Evolutionary conservation across 2,797 vertebrate species (phyloP).

Genomic region (Takifugu ocellatus): DNA sequence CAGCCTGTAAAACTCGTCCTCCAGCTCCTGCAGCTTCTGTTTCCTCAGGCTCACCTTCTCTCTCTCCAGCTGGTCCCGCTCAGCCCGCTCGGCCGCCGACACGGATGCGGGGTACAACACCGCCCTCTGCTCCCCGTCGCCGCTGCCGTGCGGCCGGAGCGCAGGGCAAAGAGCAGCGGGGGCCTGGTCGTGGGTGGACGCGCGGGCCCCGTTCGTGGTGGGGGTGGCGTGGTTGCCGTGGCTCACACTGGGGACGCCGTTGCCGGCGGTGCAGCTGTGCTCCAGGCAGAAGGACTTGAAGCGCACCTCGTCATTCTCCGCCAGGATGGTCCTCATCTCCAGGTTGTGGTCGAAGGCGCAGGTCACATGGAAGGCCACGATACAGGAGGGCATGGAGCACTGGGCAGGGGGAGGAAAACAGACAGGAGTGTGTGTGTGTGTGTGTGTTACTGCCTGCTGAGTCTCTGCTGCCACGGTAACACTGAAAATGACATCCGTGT

Average conservation of each 20-base stretch:
- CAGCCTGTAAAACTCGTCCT: conserved; percentile 91
- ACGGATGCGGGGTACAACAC: conserved; percentile 33
- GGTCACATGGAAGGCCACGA: conserved; percentile 96
- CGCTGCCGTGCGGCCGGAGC: conserved; percentile 28
- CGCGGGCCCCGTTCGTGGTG: conserved; percentile 22
- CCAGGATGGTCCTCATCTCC: conserved; percentile 94
- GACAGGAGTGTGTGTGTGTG: conserved; percentile 12
- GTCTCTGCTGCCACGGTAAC: conserved; percentile 40
- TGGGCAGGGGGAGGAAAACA: conserved; percentile 39
- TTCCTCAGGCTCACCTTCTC: conserved; percentile 92
- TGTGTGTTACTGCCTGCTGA: conserved; percentile 38
- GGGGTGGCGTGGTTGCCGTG: conserved; percentile 30
- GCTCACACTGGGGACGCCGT: conserved; percentile 25
- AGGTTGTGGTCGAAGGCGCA: conserved; percentile 95
- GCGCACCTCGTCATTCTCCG: conserved; percentile 94
- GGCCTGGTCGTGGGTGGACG: conserved; percentile 23
- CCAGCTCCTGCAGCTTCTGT: conserved; percentile 92
- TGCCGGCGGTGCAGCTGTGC: conserved; percentile 76
- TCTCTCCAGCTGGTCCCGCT: conserved; percentile 80
- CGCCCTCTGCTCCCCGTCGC: conserved; percentile 43
- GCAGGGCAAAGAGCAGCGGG: conserved; percentile 20
- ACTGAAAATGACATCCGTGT: background rate
- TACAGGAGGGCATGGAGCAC: conserved; percentile 95
- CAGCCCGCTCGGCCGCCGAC: conserved; percentile 58
- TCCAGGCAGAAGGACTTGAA: conserved; percentile 98